Evolutionary conservation across 2,888 invertebrate species (phyloP), one percentile per base, ranked within the genome.

Genomic region (Dysmachus trigonus): DNA sequence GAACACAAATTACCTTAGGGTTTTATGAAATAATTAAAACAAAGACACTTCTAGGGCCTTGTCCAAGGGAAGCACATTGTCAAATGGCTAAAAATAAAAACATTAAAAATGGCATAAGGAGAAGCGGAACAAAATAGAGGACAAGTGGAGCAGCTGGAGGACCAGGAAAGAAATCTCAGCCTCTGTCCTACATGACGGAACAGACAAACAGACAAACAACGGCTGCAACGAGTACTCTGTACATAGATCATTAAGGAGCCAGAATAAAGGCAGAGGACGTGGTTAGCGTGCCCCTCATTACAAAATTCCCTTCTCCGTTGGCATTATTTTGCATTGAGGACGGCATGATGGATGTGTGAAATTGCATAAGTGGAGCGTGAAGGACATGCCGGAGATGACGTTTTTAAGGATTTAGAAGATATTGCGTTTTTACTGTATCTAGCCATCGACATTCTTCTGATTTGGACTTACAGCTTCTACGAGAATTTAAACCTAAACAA

Each of bases 1-100:
- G 85, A 85, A 85, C 74, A 85, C 31, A 85, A 85, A 85, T 85
- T 85, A 85, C 85, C 85, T 85, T 85, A 85, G 85, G 85, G 85
- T 73, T 85, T n/a, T 85, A 74, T 85, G 73, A 85, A 85, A 85
- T 85, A 85, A 74, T 85, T 85, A 73, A n/a, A 85, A 85, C 85
- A 85, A 85, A 85, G 83, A 72, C 74, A 85, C 74, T 74, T 74
- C 72, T 74, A 85, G 85, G 18, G 85, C 85, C 74, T 85, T 74
- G 85, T 85, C 85, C 85, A 85, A 85, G 74, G 30, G 18, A 47
- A n/a, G n/a, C n/a, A 30, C 35, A 74, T 74, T 74, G 73, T 85
- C 41, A 85, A 85, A 85, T 74, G 74, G 53, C 73, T 74, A 85
- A 85, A 85, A 74, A 85, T 74, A 85, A 74, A 83, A 83, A 72